phyloP scores from a whole-genome alignment of 1,140 invertebrate species.

The Aleiodes sp. region DNA sequence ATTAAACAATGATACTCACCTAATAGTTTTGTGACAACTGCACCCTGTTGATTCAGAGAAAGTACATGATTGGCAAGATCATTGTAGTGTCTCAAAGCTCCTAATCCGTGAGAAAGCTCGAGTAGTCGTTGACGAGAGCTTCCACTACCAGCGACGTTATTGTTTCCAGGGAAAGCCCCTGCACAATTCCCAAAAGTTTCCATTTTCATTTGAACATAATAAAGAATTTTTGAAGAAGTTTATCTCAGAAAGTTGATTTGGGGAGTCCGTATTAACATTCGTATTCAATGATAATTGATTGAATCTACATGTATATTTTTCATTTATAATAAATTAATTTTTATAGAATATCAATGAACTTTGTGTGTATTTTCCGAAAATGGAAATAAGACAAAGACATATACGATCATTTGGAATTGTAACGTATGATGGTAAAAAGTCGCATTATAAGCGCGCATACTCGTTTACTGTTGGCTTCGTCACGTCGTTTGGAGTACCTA shows the following conservation, averaged over 20 bases:
- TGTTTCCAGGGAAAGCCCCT: neutral
- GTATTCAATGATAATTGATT: too few species aligned
- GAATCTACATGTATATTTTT: too few species aligned
- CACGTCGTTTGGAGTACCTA: slow-evolving; percentile 23
- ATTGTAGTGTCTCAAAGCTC: slow-evolving; percentile 73
- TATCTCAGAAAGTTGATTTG: too few species aligned
- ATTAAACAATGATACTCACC: slow-evolving; percentile 59
- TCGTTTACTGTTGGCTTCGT: slow-evolving; percentile 16
- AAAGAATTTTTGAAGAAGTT: too few species aligned
- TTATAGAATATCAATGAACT: too few species aligned
- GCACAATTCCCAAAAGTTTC: slow-evolving; percentile 5
- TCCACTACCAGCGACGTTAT: slow-evolving; percentile 35
- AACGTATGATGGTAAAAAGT: neutral
- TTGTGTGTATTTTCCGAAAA: slow-evolving; percentile 21
- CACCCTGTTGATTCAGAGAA: slow-evolving; percentile 74
- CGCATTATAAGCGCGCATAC: slow-evolving; percentile 1
- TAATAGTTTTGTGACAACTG: slow-evolving; percentile 75
- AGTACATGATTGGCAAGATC: slow-evolving; percentile 77
- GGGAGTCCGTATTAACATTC: too few species aligned
- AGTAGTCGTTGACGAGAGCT: slow-evolving; percentile 68
- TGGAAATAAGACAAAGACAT: slow-evolving; percentile 21
- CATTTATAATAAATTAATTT: too few species aligned
- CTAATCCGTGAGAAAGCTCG: slow-evolving; percentile 71
- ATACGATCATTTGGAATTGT: neutral
- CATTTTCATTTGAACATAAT: too few species aligned